A percentile compares a stretch with the other conserved stretches of the same genome.
phyloP scores from a whole-genome alignment of 2,113 vertebrate genomes.

The Mus pahari region DNA sequence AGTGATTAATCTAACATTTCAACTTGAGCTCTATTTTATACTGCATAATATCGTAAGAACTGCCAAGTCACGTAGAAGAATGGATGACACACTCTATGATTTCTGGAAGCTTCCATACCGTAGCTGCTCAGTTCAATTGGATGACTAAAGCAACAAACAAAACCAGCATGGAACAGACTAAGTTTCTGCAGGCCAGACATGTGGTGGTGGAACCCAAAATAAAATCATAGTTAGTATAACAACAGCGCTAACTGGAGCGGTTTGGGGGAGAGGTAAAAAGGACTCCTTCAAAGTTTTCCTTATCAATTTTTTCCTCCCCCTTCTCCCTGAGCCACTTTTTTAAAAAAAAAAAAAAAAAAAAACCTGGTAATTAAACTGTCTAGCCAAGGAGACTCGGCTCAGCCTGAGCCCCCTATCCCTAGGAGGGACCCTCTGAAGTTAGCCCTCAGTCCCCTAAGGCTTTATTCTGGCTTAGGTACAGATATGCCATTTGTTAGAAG shows the following conservation, averaged over 20 bases:
- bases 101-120: constrained; percentile 5
- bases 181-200: background rate
- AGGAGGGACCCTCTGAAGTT: background rate
- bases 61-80: background rate
- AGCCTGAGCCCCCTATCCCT: background rate
- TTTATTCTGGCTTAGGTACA: constrained; percentile 74
- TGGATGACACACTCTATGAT: background rate
- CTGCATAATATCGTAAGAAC: background rate
- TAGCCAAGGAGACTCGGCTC: constrained; percentile 29
- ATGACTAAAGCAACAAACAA: constrained; percentile 33
- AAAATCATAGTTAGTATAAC: background rate
- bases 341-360: too few relatives aligned
- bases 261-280: background rate
- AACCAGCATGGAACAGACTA: background rate
- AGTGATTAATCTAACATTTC: constrained; percentile 4
- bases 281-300: constrained; percentile 54
- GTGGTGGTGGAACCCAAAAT: background rate
- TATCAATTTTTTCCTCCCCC: constrained; percentile 34
- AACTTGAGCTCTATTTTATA: background rate
- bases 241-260: background rate
- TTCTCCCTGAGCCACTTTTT: constrained; percentile 25
- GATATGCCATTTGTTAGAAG: constrained; percentile 73
- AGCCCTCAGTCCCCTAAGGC: constrained; percentile 76
- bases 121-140: background rate
- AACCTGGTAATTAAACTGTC: constrained; percentile 66